phyloP scores from a whole-genome alignment of 1,140 invertebrate species.

The Coelopa frigida region DNA sequence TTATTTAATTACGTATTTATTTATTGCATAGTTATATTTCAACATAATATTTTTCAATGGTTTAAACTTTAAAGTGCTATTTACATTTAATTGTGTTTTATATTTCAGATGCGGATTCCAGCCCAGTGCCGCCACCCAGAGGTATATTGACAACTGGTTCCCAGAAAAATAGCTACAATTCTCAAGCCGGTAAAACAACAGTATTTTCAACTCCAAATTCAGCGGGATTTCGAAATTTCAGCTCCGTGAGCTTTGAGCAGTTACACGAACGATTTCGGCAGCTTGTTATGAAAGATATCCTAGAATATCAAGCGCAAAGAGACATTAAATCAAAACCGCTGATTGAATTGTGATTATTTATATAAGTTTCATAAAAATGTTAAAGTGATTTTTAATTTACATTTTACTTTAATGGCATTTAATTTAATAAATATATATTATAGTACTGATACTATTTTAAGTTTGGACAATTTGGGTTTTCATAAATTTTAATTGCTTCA shows the following conservation, averaged over 20 bases:
- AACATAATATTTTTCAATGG: no score
- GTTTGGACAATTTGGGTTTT: no score
- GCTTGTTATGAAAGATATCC: slow-evolving; percentile 28
- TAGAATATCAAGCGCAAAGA: slow-evolving; percentile 19
- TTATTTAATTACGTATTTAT: no score
- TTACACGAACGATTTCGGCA: slow-evolving; percentile 27
- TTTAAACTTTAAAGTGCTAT: no score
- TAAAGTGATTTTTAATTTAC: neutral
- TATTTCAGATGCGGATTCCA: slow-evolving; percentile 20
- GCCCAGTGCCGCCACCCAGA: slow-evolving; percentile 6
- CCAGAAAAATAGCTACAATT: neutral
- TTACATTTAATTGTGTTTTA: no score
- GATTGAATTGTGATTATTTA: slow-evolving; percentile 28
- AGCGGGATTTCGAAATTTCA: slow-evolving; percentile 5
- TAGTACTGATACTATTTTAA: no score
- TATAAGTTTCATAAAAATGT: slow-evolving; percentile 5
- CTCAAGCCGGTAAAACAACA: neutral
- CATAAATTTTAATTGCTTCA: no score
- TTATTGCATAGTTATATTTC: no score
- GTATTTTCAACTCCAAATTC: slow-evolving; percentile 2
- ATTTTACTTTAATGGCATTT: slow-evolving; percentile 4
- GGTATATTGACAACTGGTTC: neutral
- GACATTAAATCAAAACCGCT: slow-evolving; percentile 20
- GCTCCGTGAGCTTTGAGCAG: slow-evolving; percentile 15
- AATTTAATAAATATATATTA: no score